Evolutionary conservation across 2,888 invertebrate genomes (phyloP).

Genomic region (Xanthia togata): DNA sequence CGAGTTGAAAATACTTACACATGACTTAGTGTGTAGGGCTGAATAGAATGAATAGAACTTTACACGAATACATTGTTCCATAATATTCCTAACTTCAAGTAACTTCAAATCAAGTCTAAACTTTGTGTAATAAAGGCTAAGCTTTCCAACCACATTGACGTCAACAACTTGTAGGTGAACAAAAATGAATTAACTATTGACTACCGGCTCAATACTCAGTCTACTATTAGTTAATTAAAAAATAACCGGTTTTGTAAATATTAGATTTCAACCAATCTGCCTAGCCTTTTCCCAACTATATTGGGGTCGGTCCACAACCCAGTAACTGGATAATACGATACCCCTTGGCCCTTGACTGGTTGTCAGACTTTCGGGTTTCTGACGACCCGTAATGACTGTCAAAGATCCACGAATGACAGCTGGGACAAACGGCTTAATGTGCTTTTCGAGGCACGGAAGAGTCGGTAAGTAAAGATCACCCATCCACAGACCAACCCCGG

Average conservation of each 20-base stretch:
- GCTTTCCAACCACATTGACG: slow-evolving; percentile 56
- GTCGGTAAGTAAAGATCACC: no score
- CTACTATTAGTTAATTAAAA: slow-evolving; percentile 22
- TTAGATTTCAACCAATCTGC: no score
- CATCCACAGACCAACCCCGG: no score
- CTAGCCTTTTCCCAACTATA: no score
- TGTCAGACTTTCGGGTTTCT: no score
- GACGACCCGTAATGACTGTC: no score
- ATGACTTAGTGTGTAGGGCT: neutral
- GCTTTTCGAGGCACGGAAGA: no score
- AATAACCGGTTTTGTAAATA: slow-evolving; percentile 24
- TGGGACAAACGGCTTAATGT: no score
- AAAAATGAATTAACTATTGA: slow-evolving; percentile 5
- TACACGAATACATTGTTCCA: neutral
- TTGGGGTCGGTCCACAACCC: no score
- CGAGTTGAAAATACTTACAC: neutral
- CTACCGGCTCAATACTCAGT: slow-evolving; percentile 15
- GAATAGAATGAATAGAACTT: neutral
- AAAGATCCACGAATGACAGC: no score
- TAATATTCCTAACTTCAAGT: slow-evolving; percentile 8
- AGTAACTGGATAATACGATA: no score
- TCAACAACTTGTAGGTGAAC: slow-evolving; percentile 44
- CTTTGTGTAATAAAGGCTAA: neutral
- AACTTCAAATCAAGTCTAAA: neutral
- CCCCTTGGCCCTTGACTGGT: no score